Evolutionary conservation across 2,797 vertebrate species (phyloP).

Genomic region (Morus bassanus): DNA sequence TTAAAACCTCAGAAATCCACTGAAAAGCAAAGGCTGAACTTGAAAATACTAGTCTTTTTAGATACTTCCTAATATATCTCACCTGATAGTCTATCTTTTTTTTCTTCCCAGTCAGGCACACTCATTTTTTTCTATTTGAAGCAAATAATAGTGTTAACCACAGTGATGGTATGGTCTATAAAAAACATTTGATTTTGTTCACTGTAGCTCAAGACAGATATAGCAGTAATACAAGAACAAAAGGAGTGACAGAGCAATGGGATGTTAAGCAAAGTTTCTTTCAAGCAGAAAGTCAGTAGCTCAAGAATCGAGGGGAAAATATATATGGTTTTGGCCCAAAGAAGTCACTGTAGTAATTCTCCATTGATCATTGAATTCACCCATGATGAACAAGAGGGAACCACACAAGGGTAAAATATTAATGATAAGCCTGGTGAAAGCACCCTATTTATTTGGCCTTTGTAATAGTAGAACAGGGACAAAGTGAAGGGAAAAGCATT

Average conservation of each 20-base stretch:
- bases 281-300: not conserved
- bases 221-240: not conserved
- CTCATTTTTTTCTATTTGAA: not conserved
- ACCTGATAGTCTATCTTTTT: not conserved
- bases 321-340: not conserved
- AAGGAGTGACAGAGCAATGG: not conserved
- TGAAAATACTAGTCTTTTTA: not conserved
- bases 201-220: not conserved
- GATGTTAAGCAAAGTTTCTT: not conserved
- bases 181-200: not conserved
- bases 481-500: not conserved
- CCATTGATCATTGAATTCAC: not conserved
- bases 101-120: not conserved
- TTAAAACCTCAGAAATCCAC: not conserved
- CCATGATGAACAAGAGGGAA: not conserved
- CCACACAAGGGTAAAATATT: not conserved
- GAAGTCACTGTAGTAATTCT: not conserved
- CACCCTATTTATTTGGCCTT: not conserved
- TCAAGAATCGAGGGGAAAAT: not conserved
- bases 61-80: not conserved
- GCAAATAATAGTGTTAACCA: not conserved
- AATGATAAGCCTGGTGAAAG: not conserved
- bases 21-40: not conserved
- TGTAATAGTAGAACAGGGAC: not conserved
- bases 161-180: fast-evolving